These are phyloP conservation scores for Drosophila kikkawai DNA, from an alignment of 1,140 invertebrate species.

Conservation along the genomic window DNA sequence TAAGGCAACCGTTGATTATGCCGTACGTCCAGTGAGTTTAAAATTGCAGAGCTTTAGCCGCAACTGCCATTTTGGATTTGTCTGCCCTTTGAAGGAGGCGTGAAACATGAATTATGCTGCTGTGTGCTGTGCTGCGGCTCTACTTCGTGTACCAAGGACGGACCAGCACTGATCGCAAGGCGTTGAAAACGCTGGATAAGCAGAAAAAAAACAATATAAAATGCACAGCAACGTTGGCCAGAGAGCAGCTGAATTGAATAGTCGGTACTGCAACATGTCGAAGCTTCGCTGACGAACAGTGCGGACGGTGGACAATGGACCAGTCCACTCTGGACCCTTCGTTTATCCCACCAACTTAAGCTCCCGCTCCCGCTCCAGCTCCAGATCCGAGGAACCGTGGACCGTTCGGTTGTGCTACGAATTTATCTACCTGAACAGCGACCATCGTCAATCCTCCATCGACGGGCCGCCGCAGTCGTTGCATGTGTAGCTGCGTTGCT, in stretches of 20 bases:
- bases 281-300: slow-evolving; percentile 41
- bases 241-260: slow-evolving; percentile 25
- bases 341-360: slow-evolving; percentile 2
- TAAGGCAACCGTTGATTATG: slow-evolving; percentile 65
- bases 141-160: slow-evolving; percentile 15
- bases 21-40: slow-evolving; percentile 11
- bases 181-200: slow-evolving; percentile 77
- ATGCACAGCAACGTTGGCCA: slow-evolving; percentile 42
- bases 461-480: slow-evolving; percentile 44
- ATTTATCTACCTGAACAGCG: slow-evolving; percentile 82
- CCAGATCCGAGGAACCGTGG: slow-evolving; percentile 41
- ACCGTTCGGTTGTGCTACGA: slow-evolving; percentile 74
- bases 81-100: slow-evolving; percentile 42
- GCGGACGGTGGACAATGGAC: slow-evolving; percentile 36
- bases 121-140: slow-evolving; percentile 20
- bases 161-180: slow-evolving; percentile 57
- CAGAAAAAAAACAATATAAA: slow-evolving; percentile 73
- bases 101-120: slow-evolving; percentile 77
- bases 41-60: slow-evolving; percentile 50
- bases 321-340: neutral
- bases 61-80: slow-evolving; percentile 73
- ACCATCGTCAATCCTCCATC: slow-evolving; percentile 80
- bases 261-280: slow-evolving; percentile 60
- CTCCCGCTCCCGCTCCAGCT: slow-evolving; percentile 11
- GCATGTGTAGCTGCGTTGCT: slow-evolving; percentile 43